Evolutionary conservation across 37 sponge, comb jelly and placozoan species (phyloP).

Genomic region (Agelas oroides): DNA sequence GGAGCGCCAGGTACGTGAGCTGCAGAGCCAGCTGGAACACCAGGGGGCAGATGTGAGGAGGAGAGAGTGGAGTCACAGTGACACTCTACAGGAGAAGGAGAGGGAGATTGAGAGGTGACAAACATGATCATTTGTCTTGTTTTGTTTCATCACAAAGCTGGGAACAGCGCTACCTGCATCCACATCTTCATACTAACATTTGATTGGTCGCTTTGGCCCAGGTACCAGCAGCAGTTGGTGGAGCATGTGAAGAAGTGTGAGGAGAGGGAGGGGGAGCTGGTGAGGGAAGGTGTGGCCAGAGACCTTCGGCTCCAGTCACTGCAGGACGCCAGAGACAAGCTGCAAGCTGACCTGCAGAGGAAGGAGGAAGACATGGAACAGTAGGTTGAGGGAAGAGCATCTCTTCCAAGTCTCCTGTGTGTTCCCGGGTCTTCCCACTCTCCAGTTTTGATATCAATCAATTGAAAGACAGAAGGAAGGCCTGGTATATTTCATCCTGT

Average conservation of each 20-base stretch:
- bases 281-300: slow-evolving; percentile 15
- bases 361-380: slow-evolving; percentile 7
- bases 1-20: neutral
- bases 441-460: too few species aligned
- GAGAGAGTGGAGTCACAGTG: slow-evolving; percentile 1
- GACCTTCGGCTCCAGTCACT: slow-evolving; percentile 34
- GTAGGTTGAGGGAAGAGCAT: too few species aligned
- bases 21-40: neutral
- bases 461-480: too few species aligned
- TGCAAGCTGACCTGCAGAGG: neutral
- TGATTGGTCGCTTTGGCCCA: too few species aligned
- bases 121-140: neutral
- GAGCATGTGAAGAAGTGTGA: neutral
- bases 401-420: too few species aligned
- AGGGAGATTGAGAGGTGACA: slow-evolving; percentile 25
- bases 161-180: neutral
- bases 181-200: too few species aligned
- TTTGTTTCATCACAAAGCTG: neutral
- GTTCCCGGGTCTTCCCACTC: too few species aligned
- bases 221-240: too few species aligned
- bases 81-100: slow-evolving; percentile 24
- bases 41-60: slow-evolving; percentile 23
- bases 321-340: slow-evolving; percentile 8
- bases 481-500: too few species aligned
- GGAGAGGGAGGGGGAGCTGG: neutral